A percentile compares a stretch with the other conserved stretches of the same genome.
phyloP scores from a whole-genome alignment of 2,797 vertebrate species.

The Choloepus didactylus region DNA sequence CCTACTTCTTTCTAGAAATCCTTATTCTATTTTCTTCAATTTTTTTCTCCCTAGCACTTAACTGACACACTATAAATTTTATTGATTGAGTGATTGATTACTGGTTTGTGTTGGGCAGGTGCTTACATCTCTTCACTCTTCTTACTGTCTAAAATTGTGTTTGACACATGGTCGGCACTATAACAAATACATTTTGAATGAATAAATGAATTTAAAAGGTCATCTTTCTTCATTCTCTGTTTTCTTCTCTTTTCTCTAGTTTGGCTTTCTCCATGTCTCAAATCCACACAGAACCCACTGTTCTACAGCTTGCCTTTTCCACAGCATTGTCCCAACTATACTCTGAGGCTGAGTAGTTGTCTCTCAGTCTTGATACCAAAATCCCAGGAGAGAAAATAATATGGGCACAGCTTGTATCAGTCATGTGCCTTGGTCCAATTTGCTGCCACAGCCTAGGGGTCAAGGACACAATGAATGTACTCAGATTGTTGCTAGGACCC shows the following conservation, averaged over 20 bases:
- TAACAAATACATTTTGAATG: not conserved
- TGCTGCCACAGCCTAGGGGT: not conserved
- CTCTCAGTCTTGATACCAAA: not conserved
- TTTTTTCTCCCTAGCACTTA: not conserved
- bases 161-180: not conserved
- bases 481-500: not conserved
- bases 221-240: not conserved
- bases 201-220: not conserved
- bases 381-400: not conserved
- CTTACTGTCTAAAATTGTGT: not conserved
- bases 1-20: not conserved
- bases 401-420: not conserved
- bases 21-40: not conserved
- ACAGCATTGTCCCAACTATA: not conserved
- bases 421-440: no score
- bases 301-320: not conserved
- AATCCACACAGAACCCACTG: fast-evolving
- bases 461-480: not conserved
- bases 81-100: not conserved
- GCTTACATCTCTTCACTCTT: not conserved
- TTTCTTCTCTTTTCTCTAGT: not conserved
- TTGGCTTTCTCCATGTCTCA: not conserved
- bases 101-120: not conserved
- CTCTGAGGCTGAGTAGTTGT: not conserved
- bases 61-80: not conserved